These are phyloP conservation scores for Gadopsis bispinosus DNA, from an alignment of 2,797 vertebrate genomes.

Conservation along the genomic window DNA sequence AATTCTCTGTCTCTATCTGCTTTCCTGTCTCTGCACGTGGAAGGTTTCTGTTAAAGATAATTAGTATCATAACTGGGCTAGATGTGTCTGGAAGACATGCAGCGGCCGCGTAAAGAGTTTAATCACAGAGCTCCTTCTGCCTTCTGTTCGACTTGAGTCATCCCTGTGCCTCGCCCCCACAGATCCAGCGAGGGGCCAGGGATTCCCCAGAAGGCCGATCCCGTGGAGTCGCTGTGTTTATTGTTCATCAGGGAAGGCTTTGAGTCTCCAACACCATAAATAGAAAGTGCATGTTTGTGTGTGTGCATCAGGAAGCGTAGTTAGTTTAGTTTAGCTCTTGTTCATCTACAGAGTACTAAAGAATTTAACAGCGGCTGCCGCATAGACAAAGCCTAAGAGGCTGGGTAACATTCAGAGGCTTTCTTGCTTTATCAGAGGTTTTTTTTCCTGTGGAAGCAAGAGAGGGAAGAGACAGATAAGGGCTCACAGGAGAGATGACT, in stretches of 20 bases:
- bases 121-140: conserved; percentile 67
- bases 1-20: conserved; percentile 6
- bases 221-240: conserved; percentile 69
- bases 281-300: conserved; percentile 25
- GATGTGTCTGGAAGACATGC: conserved; percentile 52
- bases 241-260: conserved; percentile 66
- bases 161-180: conserved; percentile 42
- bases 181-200: conserved; percentile 61
- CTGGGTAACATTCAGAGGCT: not conserved
- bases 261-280: conserved; percentile 48
- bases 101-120: conserved; percentile 47
- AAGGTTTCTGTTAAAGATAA: conserved; percentile 64
- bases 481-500: conserved; percentile 54
- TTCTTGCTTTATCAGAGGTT: not conserved
- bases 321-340: conserved; percentile 29
- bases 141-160: conserved; percentile 56
- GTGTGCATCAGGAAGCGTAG: not conserved
- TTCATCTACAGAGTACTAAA: not conserved
- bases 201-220: conserved; percentile 75
- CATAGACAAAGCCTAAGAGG: not conserved
- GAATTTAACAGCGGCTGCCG: conserved; percentile 26
- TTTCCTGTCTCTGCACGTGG: conserved; percentile 9
- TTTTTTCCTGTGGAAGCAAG: conserved; percentile 17
- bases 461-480: conserved; percentile 7
- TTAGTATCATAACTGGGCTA: conserved; percentile 61